Percentiles rank a stretch among this genome's conserved stretches.
phyloP scores from a whole-genome alignment of 2,797 vertebrate species.

The Trematocara caparti region DNA sequence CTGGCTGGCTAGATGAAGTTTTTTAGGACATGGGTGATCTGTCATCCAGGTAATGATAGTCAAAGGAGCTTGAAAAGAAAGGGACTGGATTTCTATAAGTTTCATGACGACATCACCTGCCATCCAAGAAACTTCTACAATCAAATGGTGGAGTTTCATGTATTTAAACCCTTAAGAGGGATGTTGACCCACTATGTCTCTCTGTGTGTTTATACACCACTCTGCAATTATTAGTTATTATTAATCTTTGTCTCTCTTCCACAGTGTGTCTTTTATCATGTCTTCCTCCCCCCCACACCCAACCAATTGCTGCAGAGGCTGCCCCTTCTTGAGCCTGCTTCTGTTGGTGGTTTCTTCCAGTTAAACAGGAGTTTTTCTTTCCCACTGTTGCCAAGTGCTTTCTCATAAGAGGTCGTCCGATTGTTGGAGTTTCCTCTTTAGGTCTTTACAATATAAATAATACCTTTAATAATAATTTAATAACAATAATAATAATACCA shows the following conservation, averaged over 20 bases:
- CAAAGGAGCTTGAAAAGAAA: neutral
- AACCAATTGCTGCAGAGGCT: neutral
- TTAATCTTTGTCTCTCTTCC: neutral
- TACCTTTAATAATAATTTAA: neutral
- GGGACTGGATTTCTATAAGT: rapidly evolving
- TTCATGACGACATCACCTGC: neutral
- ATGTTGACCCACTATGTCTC: neutral
- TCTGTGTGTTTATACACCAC: neutral
- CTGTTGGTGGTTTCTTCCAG: neutral
- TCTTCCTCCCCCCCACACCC: neutral
- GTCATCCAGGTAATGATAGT: neutral
- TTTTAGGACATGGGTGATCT: neutral
- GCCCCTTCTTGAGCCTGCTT: rapidly evolving
- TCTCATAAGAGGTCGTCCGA: neutral
- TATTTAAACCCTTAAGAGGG: neutral
- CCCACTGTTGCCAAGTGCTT: neutral
- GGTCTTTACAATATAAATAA: neutral
- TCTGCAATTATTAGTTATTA: neutral
- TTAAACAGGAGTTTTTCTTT: neutral
- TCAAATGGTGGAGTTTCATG: neutral
- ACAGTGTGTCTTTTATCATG: neutral
- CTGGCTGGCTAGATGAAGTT: neutral
- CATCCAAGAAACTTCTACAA: neutral
- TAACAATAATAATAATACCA: neutral
- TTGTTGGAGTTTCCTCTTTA: neutral